A percentile compares a stretch with the other conserved stretches of the same genome.
Evolutionary conservation across 2,113 vertebrate genomes (phyloP).

Genomic region (Rhinichthys klamathensis): DNA sequence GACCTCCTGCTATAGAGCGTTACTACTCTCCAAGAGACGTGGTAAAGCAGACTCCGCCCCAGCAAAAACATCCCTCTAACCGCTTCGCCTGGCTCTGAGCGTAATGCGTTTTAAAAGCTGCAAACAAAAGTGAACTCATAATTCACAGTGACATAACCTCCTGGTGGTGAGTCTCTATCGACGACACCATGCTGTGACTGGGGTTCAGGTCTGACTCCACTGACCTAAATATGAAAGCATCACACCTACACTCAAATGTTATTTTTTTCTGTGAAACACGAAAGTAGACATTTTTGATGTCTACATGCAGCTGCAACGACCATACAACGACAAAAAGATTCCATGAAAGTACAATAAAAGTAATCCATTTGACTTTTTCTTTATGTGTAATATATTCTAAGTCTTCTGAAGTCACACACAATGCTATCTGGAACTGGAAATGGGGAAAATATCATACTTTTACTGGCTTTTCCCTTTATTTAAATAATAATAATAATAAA

Average conservation of each 20-base stretch:
- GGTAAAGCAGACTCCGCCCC: slow-evolving; percentile 17
- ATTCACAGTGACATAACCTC: slow-evolving; percentile 27
- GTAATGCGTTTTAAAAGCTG: slow-evolving; percentile 28
- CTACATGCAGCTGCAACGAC: background rate
- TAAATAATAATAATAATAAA: background rate
- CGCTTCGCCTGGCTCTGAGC: background rate
- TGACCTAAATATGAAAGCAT: slow-evolving; percentile 12
- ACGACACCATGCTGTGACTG: background rate
- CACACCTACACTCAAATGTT: background rate
- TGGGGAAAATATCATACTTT: background rate
- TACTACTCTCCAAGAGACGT: slow-evolving; percentile 29
- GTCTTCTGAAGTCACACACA: background rate
- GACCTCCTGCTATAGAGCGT: slow-evolving; percentile 53
- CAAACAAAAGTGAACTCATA: slow-evolving; percentile 46
- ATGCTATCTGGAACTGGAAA: background rate
- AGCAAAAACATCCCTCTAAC: slow-evolving; percentile 34
- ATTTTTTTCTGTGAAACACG: background rate
- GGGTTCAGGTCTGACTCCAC: slow-evolving; percentile 23
- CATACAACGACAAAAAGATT: background rate
- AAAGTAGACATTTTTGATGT: background rate
- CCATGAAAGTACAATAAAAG: background rate
- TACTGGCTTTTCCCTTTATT: background rate
- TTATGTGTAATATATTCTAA: too few species aligned
- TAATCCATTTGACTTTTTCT: too few species aligned
- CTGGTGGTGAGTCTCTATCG: background rate